Base-by-base conservation (phyloP, 2,113 vertebrate genomes). In the Periophthalmus modestus region DNA sequence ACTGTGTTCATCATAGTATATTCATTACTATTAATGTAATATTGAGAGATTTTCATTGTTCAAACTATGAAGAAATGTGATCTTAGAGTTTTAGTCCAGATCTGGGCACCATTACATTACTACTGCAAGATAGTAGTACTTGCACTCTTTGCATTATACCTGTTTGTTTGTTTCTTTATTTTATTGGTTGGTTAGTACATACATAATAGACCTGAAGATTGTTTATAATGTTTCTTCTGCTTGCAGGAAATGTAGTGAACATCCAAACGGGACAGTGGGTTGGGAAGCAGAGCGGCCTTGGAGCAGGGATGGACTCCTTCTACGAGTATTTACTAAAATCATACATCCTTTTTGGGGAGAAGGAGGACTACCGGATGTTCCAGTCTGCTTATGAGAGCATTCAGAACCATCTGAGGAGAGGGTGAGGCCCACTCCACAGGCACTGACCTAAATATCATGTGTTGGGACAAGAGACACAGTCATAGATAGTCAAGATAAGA, bases 241-340 rank as follows among this genome's bases (percentile, higher is more conserved):
- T 68, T 79, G 16, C 75, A 99, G 98, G 98, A 54, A 99, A 99
- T 16, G 96, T 99, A 63, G 95, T 99, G 68, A 97, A 99, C 83
- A 98, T 99, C 88, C 97, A 99, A 91, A 99, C 97, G 1, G 98
- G 97, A 57, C 95, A 96, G 28, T 99, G 98, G 98, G 96, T 99
- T 63, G 94, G 96, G 24, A 98, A 95, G 89, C 98, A 99, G 82
- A 99, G 98, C n/a, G 98, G 97, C 2, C 83, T 99, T 66, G 98
- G 98, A 54, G 97, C 97, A 0, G 98, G 98, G 1, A 95, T 95
- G 68, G 98, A 99, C 77, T 99, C 97, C 0, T 99, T 99, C 91
- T 99, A 97, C 19, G 98, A 99, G 81, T 99, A 99, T 82, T 94
- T 99, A 69, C 94, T 99, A 57, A 99, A 99, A 80, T 97, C 98